phyloP scores from a whole-genome alignment of 1,140 invertebrate species.

The Pinna nobilis region DNA sequence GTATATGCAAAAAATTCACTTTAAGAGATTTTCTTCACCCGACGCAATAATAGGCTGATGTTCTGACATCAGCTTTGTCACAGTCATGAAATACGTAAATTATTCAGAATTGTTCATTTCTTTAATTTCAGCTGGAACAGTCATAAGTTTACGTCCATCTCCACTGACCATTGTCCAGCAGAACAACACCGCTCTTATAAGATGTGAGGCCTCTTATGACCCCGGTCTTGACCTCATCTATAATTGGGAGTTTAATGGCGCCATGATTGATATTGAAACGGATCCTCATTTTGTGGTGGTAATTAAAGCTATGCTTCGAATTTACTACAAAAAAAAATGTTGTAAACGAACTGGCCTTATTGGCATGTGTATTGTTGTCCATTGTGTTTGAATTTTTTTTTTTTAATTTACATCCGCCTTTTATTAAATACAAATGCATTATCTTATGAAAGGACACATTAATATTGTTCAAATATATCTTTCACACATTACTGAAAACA shows the following conservation, averaged over 20 bases:
- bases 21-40: too few species aligned
- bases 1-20: too few species aligned
- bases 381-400: too few species aligned
- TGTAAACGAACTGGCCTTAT: not conserved
- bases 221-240: conserved; percentile 51
- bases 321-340: not conserved
- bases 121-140: conserved; percentile 44
- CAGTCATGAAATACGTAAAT: too few species aligned
- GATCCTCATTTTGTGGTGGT: conserved; percentile 51
- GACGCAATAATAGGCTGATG: too few species aligned
- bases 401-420: too few species aligned
- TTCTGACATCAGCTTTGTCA: too few species aligned
- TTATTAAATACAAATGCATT: not conserved
- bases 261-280: conserved; percentile 41
- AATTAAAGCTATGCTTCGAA: not conserved
- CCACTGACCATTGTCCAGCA: conserved; percentile 31
- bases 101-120: not conserved
- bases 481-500: too few species aligned
- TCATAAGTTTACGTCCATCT: conserved; percentile 33
- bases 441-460: not conserved
- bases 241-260: conserved; percentile 61
- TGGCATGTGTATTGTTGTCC: too few species aligned
- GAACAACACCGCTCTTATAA: conserved; percentile 61
- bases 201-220: conserved; percentile 56
- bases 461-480: too few species aligned